These are phyloP conservation scores for Ceratosolen fusciceps DNA, from an alignment of 1,140 invertebrate genomes.

Conservation along the genomic window DNA sequence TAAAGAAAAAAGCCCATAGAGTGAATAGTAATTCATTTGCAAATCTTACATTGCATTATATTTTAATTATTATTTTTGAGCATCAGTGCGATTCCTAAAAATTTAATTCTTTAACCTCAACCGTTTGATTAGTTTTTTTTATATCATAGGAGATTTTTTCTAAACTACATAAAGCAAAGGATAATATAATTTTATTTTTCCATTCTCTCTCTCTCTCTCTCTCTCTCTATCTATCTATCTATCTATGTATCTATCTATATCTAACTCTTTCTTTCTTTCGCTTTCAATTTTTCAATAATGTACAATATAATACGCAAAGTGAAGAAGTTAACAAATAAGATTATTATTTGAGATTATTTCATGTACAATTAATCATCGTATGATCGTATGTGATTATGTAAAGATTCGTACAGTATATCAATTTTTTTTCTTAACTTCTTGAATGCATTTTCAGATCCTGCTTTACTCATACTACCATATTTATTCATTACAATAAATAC, in stretches of 20 bases:
- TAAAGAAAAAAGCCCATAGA: conserved; percentile 34
- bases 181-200: conserved; percentile 11
- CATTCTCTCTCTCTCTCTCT: conserved; percentile 21
- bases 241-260: too few relatives aligned
- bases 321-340: conserved; percentile 49
- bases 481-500: background rate
- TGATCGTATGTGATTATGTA: conserved; percentile 58
- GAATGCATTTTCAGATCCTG: conserved; percentile 47
- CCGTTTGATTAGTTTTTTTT: conserved; percentile 36
- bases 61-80: conserved; percentile 43
- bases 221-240: conserved; percentile 20
- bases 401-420: conserved; percentile 52
- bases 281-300: background rate
- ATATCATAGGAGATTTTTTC: conserved; percentile 28
- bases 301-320: conserved; percentile 6
- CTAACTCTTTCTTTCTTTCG: conserved; percentile 15
- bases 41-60: conserved; percentile 34
- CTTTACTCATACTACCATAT: conserved; percentile 24
- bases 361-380: conserved; percentile 54
- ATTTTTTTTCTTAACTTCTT: conserved; percentile 13
- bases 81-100: conserved; percentile 36
- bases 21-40: conserved; percentile 19
- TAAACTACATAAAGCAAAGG: conserved; percentile 33
- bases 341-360: conserved; percentile 50
- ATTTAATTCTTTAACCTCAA: conserved; percentile 33